Evolutionary conservation across 1,140 invertebrate genomes (phyloP).

Genomic region (Cydia amplana): DNA sequence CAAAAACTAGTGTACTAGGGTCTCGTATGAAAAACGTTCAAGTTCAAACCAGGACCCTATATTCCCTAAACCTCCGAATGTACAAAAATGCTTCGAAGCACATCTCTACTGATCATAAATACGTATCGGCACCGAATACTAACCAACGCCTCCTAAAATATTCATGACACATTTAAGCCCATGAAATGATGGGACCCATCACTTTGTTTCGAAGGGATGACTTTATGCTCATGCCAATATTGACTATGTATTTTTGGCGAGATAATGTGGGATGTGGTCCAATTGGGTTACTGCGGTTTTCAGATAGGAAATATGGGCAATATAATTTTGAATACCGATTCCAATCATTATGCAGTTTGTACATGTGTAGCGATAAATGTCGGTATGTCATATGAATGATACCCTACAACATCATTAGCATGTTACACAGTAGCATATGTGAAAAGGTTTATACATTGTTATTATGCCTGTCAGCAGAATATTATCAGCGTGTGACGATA

Average conservation of each 20-base stretch:
- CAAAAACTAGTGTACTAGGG: too few relatives aligned
- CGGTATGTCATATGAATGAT: too few relatives aligned
- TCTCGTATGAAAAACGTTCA: too few relatives aligned
- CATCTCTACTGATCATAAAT: background rate
- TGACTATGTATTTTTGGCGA: slow-evolving; percentile 18
- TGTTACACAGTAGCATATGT: too few relatives aligned
- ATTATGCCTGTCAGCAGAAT: background rate
- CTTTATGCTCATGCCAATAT: slow-evolving; percentile 23
- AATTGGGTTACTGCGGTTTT: background rate
- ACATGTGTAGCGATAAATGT: too few relatives aligned
- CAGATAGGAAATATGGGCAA: background rate
- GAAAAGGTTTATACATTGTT: too few relatives aligned
- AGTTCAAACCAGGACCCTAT: too few relatives aligned
- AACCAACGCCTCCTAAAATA: slow-evolving; percentile 19
- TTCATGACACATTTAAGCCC: slow-evolving; percentile 29
- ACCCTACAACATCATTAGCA: too few relatives aligned
- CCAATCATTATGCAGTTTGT: too few relatives aligned
- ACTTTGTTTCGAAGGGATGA: slow-evolving; percentile 19
- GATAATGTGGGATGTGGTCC: background rate
- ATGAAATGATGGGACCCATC: slow-evolving; percentile 20
- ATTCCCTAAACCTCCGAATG: too few relatives aligned
- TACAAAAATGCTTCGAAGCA: background rate
- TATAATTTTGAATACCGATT: background rate
- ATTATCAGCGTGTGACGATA: background rate
- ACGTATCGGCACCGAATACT: slow-evolving; percentile 1